Conservation (phyloP, 1,140 invertebrate genomes). For the Rhyzopertha dominica region DNA sequence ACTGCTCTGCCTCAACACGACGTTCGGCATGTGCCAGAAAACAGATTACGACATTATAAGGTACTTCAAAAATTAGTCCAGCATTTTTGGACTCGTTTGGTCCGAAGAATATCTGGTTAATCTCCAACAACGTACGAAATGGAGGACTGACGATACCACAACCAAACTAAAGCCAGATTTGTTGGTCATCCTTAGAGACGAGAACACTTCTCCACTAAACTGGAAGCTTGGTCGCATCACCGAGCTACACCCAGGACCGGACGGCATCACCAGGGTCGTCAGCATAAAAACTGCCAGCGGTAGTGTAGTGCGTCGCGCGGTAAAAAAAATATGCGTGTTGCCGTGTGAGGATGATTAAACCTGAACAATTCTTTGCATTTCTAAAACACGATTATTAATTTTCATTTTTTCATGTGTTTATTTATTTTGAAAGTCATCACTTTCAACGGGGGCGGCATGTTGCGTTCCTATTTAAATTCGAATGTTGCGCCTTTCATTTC, state of each 20-base stretch:
- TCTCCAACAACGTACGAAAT: slow-evolving; percentile 4
- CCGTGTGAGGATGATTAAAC: no score
- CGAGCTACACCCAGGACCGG: slow-evolving; percentile 5
- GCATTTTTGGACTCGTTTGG: slow-evolving; percentile 14
- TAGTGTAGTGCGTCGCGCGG: slow-evolving; percentile 2
- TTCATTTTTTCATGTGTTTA: no score
- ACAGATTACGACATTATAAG: neutral
- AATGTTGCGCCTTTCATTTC: no score
- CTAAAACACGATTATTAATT: no score
- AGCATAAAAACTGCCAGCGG: slow-evolving; percentile 7
- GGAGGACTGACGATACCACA: no score
- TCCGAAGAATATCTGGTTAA: neutral
- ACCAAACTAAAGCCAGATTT: no score
- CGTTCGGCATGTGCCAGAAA: neutral
- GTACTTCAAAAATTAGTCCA: neutral
- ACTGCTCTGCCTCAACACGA: slow-evolving; percentile 21
- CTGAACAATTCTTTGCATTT: no score
- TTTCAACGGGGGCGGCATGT: no score
- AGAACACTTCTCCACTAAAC: neutral
- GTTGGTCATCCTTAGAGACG: no score
- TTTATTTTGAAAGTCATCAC: no score
- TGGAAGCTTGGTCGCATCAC: slow-evolving; percentile 4
- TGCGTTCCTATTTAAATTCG: no score
- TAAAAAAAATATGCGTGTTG: no score
- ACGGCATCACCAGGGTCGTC: slow-evolving; percentile 15